phyloP scores from a whole-genome alignment of 2,113 vertebrate genomes.

The Telmatochromis sp. region DNA sequence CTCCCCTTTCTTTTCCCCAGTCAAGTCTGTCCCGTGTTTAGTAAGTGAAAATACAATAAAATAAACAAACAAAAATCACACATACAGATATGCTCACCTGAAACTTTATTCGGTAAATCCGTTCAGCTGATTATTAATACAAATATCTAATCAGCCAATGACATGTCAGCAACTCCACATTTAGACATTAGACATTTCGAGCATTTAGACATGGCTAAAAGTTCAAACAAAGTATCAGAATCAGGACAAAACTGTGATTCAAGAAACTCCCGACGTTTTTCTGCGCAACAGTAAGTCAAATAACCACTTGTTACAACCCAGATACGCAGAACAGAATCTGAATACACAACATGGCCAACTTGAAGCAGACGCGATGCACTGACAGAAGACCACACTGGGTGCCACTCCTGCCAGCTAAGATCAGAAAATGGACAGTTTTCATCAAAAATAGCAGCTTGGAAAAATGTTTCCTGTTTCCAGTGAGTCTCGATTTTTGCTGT shows the following conservation, averaged over 20 bases:
- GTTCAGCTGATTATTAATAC: neutral
- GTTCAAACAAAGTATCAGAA: neutral
- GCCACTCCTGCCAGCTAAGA: neutral
- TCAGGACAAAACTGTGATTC: neutral
- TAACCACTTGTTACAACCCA: neutral
- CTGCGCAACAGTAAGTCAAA: rapidly evolving
- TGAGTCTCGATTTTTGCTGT: neutral
- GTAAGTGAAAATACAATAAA: neutral
- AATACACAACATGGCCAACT: neutral
- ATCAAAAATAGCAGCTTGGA: neutral
- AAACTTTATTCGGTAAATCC: rapidly evolving
- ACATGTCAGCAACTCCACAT: neutral
- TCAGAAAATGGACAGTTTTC: neutral
- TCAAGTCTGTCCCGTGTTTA: neutral
- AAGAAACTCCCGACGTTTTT: rapidly evolving
- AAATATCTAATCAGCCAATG: neutral
- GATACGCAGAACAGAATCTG: neutral
- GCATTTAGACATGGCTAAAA: neutral
- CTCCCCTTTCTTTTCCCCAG: neutral
- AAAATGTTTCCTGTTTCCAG: neutral
- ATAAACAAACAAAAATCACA: neutral
- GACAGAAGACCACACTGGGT: neutral
- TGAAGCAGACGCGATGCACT: neutral
- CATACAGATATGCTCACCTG: neutral
- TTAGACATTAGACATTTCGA: neutral